phyloP scores from a whole-genome alignment of 2,797 vertebrate species.

The Calcarius lapponicus region DNA sequence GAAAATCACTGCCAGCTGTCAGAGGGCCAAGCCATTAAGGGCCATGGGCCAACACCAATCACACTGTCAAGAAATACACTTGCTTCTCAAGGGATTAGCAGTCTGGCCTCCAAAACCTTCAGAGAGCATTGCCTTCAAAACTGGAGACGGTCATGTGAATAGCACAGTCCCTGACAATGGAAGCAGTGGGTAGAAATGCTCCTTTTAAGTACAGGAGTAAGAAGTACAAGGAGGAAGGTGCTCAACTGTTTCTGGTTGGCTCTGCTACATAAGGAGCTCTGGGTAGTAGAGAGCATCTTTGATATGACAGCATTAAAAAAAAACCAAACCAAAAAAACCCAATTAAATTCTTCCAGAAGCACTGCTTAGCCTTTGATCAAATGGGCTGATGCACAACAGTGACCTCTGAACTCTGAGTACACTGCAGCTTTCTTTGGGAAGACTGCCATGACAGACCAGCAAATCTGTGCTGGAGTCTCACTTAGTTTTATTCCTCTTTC shows the following conservation, averaged over 20 bases:
- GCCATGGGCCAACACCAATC: constrained; percentile 48
- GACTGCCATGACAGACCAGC: neutral
- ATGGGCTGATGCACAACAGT: neutral
- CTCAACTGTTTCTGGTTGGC: neutral
- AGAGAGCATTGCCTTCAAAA: neutral
- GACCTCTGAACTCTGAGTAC: neutral
- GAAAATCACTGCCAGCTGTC: constrained; percentile 64
- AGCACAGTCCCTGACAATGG: neutral
- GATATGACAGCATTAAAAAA: neutral
- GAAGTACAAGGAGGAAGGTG: neutral
- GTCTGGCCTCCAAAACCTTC: constrained; percentile 8
- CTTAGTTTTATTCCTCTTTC: neutral
- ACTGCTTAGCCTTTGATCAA: neutral
- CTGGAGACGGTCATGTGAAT: neutral
- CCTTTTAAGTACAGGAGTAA: neutral
- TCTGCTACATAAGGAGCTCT: neutral
- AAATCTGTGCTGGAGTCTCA: neutral
- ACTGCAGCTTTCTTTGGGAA: neutral
- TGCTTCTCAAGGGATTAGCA: constrained; percentile 52
- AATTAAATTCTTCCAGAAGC: neutral
- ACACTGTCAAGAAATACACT: constrained; percentile 40
- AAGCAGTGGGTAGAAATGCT: neutral
- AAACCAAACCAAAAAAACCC: neutral
- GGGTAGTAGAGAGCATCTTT: neutral
- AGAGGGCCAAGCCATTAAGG: constrained; percentile 48